These are phyloP conservation scores for Phrynosoma blainvillii DNA, from an alignment of 2,113 vertebrate genomes.

Conservation along the genomic window DNA sequence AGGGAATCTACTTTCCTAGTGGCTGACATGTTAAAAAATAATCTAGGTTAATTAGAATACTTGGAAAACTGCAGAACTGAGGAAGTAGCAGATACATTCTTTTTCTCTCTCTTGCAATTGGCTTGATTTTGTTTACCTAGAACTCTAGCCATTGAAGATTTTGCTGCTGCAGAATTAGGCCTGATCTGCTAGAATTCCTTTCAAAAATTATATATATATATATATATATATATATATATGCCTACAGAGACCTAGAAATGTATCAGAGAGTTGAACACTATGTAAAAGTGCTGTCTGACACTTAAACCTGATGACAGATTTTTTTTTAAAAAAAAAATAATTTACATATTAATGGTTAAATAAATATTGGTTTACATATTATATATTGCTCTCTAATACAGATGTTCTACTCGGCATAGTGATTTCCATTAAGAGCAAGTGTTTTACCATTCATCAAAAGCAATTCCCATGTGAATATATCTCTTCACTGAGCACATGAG, in stretches of 20 bases:
- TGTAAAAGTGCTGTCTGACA: background rate
- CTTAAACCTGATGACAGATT: background rate
- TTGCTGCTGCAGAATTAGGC: background rate
- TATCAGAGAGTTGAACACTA: background rate
- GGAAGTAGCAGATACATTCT: background rate
- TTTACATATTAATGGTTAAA: no score
- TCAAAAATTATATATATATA: background rate
- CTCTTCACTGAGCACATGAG: no score
- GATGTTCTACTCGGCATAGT: no score
- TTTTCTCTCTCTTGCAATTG: background rate
- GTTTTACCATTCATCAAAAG: no score
- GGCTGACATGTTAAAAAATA: background rate
- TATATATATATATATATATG: background rate
- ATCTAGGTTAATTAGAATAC: background rate
- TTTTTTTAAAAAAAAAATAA: no score
- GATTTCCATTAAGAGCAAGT: no score
- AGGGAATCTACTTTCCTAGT: background rate
- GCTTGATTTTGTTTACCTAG: background rate
- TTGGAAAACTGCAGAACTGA: background rate
- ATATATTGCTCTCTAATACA: no score
- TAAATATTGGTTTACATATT: no score
- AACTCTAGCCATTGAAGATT: background rate
- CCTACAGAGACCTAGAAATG: rapidly evolving
- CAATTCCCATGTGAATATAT: no score
- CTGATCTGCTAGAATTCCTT: background rate